Conservation (phyloP, 1,140 invertebrate genomes). For the Bombus waltoni region DNA sequence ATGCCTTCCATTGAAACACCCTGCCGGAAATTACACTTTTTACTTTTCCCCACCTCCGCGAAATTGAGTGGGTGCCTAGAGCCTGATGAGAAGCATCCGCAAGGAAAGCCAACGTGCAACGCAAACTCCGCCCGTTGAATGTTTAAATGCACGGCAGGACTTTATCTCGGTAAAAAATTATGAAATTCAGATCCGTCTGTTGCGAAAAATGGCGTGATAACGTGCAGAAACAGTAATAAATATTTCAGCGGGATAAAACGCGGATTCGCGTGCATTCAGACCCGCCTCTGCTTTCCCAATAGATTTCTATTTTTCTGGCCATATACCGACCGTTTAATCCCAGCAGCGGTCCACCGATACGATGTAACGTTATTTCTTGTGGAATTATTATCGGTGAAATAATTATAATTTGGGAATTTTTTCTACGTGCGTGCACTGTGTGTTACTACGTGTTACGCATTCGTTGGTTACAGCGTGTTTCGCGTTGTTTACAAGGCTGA, state of each 20-base stretch:
- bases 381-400: neutral
- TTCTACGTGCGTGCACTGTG: neutral
- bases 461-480: neutral
- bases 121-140: neutral
- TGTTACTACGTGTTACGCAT: neutral
- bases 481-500: neutral
- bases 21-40: constrained; percentile 2
- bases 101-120: neutral
- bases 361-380: neutral
- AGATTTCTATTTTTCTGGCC: neutral
- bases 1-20: constrained; percentile 2
- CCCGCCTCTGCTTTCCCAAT: neutral
- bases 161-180: constrained; percentile 21
- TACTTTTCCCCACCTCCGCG: neutral
- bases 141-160: constrained; percentile 8
- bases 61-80: constrained; percentile 6
- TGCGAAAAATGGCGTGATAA: constrained; percentile 17
- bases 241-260: constrained; percentile 12
- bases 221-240: constrained; percentile 22
- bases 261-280: neutral
- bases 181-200: constrained; percentile 28
- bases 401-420: neutral
- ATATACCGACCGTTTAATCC: neutral
- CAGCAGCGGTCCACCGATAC: neutral
- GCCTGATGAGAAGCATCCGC: neutral